Evolutionary conservation across 1,140 invertebrate genomes (phyloP).

Genomic region (Micrasema longulum): DNA sequence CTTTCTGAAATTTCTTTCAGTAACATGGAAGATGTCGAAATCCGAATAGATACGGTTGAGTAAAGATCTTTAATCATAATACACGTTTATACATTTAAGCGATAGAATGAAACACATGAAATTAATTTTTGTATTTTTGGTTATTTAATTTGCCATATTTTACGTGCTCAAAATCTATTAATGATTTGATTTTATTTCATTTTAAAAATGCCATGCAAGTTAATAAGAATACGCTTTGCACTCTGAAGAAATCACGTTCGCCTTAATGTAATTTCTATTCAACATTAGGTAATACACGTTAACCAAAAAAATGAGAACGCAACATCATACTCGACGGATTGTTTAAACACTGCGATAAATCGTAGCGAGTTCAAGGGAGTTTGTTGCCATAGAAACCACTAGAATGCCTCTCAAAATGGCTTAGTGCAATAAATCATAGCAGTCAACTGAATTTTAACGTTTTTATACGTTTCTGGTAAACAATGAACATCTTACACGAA

Average conservation of each 20-base stretch:
- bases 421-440: conserved; percentile 9
- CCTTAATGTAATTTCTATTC: conserved; percentile 12
- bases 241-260: neutral
- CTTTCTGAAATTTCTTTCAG: no score
- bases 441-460: neutral
- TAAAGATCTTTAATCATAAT: no score
- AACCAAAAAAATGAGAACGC: conserved; percentile 14
- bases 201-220: no score
- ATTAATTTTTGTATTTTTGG: no score
- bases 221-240: neutral
- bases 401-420: neutral
- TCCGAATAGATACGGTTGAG: no score
- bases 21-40: no score
- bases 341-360: conserved; percentile 33
- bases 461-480: neutral
- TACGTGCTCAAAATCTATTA: no score
- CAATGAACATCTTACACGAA: no score
- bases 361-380: conserved; percentile 44
- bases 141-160: no score
- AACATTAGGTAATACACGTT: conserved; percentile 18
- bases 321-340: conserved; percentile 12
- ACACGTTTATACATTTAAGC: no score
- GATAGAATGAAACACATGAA: no score
- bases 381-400: conserved; percentile 41
- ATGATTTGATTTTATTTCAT: neutral